Evolutionary conservation across 2,888 invertebrate species (phyloP), one percentile per base, ranked within the genome.

Genomic region (Palloptera scutellata): DNA sequence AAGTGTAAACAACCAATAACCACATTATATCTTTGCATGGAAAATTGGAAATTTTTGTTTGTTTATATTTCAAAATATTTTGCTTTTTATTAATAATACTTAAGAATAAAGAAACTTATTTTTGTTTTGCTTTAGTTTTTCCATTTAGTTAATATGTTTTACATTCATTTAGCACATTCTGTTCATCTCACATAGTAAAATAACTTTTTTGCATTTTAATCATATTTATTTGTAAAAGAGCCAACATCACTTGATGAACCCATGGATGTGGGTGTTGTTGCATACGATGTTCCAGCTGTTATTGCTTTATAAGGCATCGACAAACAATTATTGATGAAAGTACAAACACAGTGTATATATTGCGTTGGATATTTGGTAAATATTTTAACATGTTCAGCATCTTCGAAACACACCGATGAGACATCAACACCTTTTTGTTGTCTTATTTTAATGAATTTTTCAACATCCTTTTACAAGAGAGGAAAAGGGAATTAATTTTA

Each of bases 351-450:
- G 70, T 87, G 86, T 13, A 89, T 86, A 76, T 90, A 90, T 70
- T 88, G 87, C 57, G 89, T 87, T 52, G 88, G 88, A 79, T 92
- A 89, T 68, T 87, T 86, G 13, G 88, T 86, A 72, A 88, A 89
- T 79, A 93, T 92, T 76, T 91, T 89, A 0, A 92, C 92, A 82
- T 93, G 93, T n/a, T 89, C 88, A 11, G 92, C 91, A 77, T 90
- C 89, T 66, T 90, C 89, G 82, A 91, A 92, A 68, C 89, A 88
- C 48, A 90, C 85, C 42, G 87, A 85, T 20, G 88, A 87, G 0
- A 91, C 89, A 69, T 87, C 85, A 0, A 91, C 87, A 10, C 91
- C 91, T 54, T 87, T 84, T 65, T 86, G 85, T 66, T 88, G 86
- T 5, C 90, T 86, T 67, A 87, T 85, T 45, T 86, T 85, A 10